Conservation (phyloP, 2,888 invertebrate genomes). For the Peribatodes rhomboidaria region DNA sequence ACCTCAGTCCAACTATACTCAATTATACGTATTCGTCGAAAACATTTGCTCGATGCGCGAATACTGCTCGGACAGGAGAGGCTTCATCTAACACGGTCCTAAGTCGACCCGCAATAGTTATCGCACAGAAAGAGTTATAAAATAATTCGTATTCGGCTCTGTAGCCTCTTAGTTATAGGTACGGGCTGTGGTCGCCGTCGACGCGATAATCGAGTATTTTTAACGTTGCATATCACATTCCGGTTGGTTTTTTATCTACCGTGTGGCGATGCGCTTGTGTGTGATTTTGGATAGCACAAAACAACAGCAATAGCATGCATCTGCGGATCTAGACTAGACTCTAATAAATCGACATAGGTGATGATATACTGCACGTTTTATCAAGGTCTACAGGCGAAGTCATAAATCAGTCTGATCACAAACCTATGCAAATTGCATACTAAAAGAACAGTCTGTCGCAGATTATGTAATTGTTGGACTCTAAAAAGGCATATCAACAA, state of each 20-base stretch:
- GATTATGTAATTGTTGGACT: slow-evolving; percentile 49
- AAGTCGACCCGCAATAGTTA: slow-evolving; percentile 65
- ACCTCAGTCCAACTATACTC: slow-evolving; percentile 66
- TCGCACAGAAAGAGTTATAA: slow-evolving; percentile 48
- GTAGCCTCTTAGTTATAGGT: slow-evolving; percentile 54
- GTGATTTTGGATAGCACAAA: slow-evolving; percentile 54
- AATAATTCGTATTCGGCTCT: slow-evolving; percentile 48
- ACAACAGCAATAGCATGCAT: slow-evolving; percentile 47
- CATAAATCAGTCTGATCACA: slow-evolving; percentile 52
- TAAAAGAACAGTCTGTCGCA: slow-evolving; percentile 47
- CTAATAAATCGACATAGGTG: slow-evolving; percentile 46
- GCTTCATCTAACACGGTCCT: slow-evolving; percentile 47
- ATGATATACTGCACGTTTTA: slow-evolving; percentile 42
- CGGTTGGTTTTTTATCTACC: slow-evolving; percentile 63
- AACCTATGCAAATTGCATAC: slow-evolving; percentile 57
- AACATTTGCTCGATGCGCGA: slow-evolving; percentile 63
- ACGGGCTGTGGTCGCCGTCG: slow-evolving; percentile 58
- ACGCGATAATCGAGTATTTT: slow-evolving; percentile 74
- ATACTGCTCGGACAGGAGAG: slow-evolving; percentile 62
- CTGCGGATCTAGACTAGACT: slow-evolving; percentile 46
- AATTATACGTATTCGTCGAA: slow-evolving; percentile 75
- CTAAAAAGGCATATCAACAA: slow-evolving; percentile 27
- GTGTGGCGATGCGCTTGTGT: slow-evolving; percentile 55
- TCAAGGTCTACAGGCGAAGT: slow-evolving; percentile 51
- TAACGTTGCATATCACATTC: slow-evolving; percentile 73